Base-by-base conservation (phyloP, 2,797 vertebrate species). In the Trematomus bernacchii region DNA sequence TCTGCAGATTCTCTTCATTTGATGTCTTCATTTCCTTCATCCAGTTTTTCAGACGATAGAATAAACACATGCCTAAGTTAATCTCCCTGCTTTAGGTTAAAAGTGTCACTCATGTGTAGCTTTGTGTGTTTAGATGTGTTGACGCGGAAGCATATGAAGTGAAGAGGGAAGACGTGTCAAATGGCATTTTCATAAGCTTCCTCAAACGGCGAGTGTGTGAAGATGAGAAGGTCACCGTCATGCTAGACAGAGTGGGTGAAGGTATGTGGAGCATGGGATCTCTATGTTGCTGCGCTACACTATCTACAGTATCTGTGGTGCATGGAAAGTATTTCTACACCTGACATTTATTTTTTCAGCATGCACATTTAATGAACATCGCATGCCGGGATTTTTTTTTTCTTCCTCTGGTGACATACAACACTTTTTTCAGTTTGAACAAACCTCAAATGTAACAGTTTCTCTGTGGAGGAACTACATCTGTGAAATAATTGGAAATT, bases 81-180 rank as follows among this genome's bases (percentile, higher is more conserved):
- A 10, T 33, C 21, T 27, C 47, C 2, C 13, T 27, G 3, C 16
- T 40, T 57, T 8, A 30, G 30, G 3, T 0, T 11, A 23, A 59
- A 58, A 1, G 3, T 42, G 2, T 48, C 48, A 16, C 68, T 80
- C n/a, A 58, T 0, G 12, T 63, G 37, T 63, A 7, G 5, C 8
- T 48, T 67, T 2, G 43, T 68, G 5, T 80, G 54, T 85, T 66
- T 79, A 97, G 96, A 79, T 97, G 96, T 0, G 95, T 92, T 0
- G 96, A 97, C 0, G 96, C 96, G 0, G 95, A 97, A 85, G 96
- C 96, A 1, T 97, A 96, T 10, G 96, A 97, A 88, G 94, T 97
- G 76, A 95, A 94, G 81, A 94, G 94, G 69, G 93, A 94, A 0
- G 92, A 95, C 2, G 90, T 95, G 64, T 95, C 96, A 44, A 97